A percentile compares a stretch with the other conserved stretches of the same genome.
These are phyloP conservation scores for Drosophila nr. perissopoda DNA, from an alignment of 2,888 invertebrate genomes.

Conservation along the genomic window DNA sequence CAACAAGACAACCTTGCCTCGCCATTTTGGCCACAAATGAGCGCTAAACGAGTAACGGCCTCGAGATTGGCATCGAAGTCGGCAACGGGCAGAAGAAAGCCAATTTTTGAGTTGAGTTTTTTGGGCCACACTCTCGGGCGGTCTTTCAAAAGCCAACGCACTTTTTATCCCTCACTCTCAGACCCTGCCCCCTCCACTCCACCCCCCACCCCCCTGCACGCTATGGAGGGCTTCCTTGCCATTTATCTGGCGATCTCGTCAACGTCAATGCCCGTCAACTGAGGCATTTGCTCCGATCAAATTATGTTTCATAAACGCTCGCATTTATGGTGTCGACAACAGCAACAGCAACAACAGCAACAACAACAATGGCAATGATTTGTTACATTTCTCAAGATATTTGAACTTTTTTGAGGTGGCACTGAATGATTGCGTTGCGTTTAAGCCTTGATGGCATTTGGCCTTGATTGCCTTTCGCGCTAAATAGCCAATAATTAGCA, in stretches of 20 bases:
- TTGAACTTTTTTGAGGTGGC: conserved; percentile 65
- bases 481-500: conserved; percentile 38
- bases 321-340: conserved; percentile 75
- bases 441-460: conserved; percentile 21
- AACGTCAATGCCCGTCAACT: conserved; percentile 60
- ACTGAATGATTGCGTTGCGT: conserved; percentile 34
- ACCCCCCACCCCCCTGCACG: too few relatives aligned
- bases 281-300: conserved; percentile 77
- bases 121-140: conserved; percentile 66
- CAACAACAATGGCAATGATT: conserved; percentile 73
- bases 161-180: conserved; percentile 14
- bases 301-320: conserved; percentile 84
- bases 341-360: neutral
- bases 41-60: conserved; percentile 75
- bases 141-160: conserved; percentile 71
- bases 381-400: conserved; percentile 81
- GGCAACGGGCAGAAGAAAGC: conserved; percentile 56
- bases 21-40: conserved; percentile 80
- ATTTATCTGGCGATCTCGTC: conserved; percentile 51
- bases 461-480: conserved; percentile 25
- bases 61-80: conserved; percentile 38
- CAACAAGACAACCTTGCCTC: conserved; percentile 33
- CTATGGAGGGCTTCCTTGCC: conserved; percentile 3
- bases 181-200: neutral
- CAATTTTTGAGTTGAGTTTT: conserved; percentile 68